Evolutionary conservation across 2,113 vertebrate species (phyloP).

Genomic region (Tylochromis polylepis): DNA sequence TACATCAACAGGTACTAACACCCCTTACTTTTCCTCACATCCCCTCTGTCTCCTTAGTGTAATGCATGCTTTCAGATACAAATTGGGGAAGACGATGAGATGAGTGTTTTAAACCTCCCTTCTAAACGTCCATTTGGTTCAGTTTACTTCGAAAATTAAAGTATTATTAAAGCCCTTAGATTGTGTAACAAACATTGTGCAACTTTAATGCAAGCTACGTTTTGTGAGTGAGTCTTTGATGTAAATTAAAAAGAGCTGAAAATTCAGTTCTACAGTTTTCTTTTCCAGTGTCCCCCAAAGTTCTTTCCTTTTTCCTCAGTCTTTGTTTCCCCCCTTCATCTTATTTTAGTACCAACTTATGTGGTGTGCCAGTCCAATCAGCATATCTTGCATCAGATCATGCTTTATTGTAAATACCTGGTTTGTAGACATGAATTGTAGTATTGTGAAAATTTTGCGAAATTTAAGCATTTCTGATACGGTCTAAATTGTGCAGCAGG

Average conservation of each 20-base stretch:
- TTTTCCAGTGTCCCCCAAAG: not conserved
- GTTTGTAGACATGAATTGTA: not conserved
- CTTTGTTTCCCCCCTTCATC: not conserved
- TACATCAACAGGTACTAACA: slow-evolving; percentile 92
- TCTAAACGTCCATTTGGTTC: not conserved
- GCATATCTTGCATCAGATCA: not conserved
- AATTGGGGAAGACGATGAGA: not conserved
- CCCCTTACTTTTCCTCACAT: slow-evolving; percentile 13
- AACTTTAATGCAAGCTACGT: not conserved
- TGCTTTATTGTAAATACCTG: not conserved
- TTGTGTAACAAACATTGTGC: not conserved
- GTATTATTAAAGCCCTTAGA: not conserved
- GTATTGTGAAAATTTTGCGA: not conserved
- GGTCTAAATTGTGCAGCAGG: not conserved
- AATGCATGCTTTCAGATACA: slow-evolving; percentile 30
- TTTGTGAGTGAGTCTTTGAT: not conserved
- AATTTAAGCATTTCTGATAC: not conserved
- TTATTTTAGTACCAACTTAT: not conserved
- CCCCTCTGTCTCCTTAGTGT: not conserved
- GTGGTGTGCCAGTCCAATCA: not conserved
- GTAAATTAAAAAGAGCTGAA: not conserved
- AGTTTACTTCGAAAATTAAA: not conserved
- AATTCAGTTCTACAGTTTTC: not conserved
- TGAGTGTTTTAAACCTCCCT: not conserved
- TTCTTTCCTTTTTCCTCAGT: not conserved